Base-by-base conservation (phyloP, 2,888 invertebrate genomes). In the Volucella bombylans region DNA sequence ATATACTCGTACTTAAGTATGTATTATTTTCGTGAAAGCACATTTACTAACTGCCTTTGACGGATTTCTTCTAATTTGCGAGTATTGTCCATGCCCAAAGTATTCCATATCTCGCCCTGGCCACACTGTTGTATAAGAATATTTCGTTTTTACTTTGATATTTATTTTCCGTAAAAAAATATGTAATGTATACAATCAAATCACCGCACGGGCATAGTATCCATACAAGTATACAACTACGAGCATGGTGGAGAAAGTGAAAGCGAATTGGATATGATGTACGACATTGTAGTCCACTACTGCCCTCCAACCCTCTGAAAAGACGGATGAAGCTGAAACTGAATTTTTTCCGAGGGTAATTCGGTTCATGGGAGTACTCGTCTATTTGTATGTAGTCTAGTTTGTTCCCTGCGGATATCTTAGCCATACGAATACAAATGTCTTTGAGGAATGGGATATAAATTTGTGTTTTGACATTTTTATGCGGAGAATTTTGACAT, bases 401-500 rank as follows among this genome's bases (percentile, higher is more conserved):
- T 31, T 31, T 31, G 6, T 64, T 83, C 82, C 82, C 82, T 83
- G 82, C 47, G 82, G 82, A 79, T 82, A 47, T 64, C 72, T 54
- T 52, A 68, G 57, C 64, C 64, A 65, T 73, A 65, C 68, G 73
- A 69, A 68, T 79, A 79, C 59, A 82, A 79, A 83, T 83, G 64
- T 68, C 73, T 61, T 31, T 18, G 65, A 74, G 39, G 65, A 83
- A 83, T 79, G 73, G 49, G 64, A 65, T 83, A 69, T 82, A 82
- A 82, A 82, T 82, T 82, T 73, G 43, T 82, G 82, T 82, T 82
- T 82, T 79, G 82, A 82, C 82, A 82, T 82, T 82, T 82, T 82
- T 82, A 82, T 82, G 73, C 41, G 72, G 64, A 64, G 50, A 82
- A 82, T 82, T 82, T 82, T 82, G 82, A 82, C 82, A 82, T 82